Percentiles rank a stretch among this genome's conserved stretches.
Conservation (phyloP, 2,797 vertebrate genomes). For the Staurois parvus region DNA sequence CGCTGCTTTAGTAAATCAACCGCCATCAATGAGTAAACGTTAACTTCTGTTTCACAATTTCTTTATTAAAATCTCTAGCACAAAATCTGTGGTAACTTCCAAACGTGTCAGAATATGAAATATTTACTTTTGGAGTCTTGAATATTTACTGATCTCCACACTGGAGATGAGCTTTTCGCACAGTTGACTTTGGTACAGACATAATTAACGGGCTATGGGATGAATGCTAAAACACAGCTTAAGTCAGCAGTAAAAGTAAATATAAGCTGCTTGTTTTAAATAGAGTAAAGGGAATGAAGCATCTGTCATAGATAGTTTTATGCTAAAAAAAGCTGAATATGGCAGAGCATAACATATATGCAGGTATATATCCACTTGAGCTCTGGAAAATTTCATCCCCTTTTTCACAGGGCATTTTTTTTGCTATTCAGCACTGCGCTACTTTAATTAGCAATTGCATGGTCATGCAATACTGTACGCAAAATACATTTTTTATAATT, state of each 20-base stretch:
- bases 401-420: no score
- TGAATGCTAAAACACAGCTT: slow-evolving; percentile 25
- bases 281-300: neutral
- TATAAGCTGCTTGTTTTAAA: slow-evolving; percentile 8
- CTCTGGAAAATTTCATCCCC: no score
- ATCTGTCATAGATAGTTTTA: neutral
- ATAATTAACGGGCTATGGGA: slow-evolving; percentile 34
- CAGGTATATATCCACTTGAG: no score
- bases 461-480: no score
- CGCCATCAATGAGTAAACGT: neutral
- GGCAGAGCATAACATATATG: no score
- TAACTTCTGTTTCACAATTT: neutral
- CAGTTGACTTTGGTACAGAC: slow-evolving; percentile 6
- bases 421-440: no score
- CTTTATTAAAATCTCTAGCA: neutral
- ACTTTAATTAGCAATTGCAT: no score
- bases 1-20: neutral
- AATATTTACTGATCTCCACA: slow-evolving; percentile 20
- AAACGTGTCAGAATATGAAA: slow-evolving; percentile 15
- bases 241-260: slow-evolving; percentile 29
- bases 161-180: slow-evolving; percentile 26
- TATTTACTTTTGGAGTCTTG: slow-evolving; percentile 3
- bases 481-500: no score
- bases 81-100: neutral
- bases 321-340: no score